A percentile compares a stretch with the other conserved stretches of the same genome.
Evolutionary conservation across 1,140 invertebrate species (phyloP).

Genomic region (Diorhabda sublineata): DNA sequence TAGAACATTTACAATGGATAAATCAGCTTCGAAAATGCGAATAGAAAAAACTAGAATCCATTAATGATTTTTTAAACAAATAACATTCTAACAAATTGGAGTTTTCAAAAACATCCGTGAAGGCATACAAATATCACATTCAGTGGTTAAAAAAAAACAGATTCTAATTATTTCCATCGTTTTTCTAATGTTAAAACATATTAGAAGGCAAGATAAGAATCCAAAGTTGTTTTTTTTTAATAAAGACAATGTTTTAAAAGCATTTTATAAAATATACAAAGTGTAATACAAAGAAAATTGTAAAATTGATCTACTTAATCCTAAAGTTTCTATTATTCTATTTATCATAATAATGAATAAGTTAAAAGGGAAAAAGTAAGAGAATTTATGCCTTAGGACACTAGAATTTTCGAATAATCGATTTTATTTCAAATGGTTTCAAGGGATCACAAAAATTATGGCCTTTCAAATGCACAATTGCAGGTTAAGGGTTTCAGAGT

Average conservation of each 20-base stretch:
- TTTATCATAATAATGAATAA: constrained; percentile 9
- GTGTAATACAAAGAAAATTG: no score
- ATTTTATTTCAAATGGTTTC: no score
- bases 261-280: no score
- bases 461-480: no score
- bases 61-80: neutral
- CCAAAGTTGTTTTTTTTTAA: neutral
- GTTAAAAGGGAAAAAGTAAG: constrained; percentile 16
- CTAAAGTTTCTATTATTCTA: neutral
- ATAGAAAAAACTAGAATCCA: neutral
- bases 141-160: no score
- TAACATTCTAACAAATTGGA: neutral
- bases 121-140: neutral
- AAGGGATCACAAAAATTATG: no score
- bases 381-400: no score
- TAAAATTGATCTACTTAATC: neutral
- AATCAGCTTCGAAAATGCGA: neutral
- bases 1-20: neutral
- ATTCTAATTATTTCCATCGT: neutral
- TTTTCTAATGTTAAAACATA: neutral
- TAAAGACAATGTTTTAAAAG: neutral
- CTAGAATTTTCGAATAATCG: no score
- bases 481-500: no score
- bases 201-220: neutral
- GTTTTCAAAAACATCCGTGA: neutral